Percentiles rank a stretch among this genome's conserved stretches.
Conservation (phyloP, 2,113 vertebrate genomes). For the Actenoides lindsayi region DNA sequence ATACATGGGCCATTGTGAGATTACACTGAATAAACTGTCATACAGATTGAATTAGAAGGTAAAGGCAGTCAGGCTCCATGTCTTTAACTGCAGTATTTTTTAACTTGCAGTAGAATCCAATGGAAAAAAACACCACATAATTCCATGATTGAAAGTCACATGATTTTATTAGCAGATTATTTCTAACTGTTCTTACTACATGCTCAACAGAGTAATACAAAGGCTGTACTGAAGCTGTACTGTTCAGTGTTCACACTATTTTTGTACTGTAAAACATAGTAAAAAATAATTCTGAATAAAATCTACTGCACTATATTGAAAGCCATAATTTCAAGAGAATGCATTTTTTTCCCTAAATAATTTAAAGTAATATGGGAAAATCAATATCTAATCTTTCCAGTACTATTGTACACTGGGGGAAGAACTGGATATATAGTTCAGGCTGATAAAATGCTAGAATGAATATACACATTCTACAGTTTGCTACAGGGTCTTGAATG, state of each 20-base stretch:
- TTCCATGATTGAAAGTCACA: background rate
- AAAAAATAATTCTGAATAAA: slow-evolving; percentile 38
- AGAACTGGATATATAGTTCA: slow-evolving; percentile 17
- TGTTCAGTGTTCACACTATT: background rate
- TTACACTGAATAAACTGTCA: background rate
- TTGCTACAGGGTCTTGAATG: background rate
- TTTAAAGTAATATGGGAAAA: slow-evolving; percentile 54
- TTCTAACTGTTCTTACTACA: background rate
- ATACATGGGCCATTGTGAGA: background rate
- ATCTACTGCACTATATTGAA: background rate
- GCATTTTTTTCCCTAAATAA: background rate
- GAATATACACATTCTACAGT: background rate
- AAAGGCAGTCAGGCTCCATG: background rate
- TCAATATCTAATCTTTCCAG: slow-evolving; percentile 69
- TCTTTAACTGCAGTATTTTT: background rate
- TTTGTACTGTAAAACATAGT: background rate
- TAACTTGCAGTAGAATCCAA: background rate
- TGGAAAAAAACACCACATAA: background rate
- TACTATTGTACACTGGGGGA: background rate
- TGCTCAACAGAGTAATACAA: background rate
- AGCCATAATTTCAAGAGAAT: slow-evolving; percentile 23
- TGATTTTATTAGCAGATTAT: background rate
- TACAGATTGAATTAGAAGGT: background rate
- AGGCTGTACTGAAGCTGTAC: background rate
- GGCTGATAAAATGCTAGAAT: background rate